A percentile compares a stretch with the other conserved stretches of the same genome.
Conservation (phyloP, 2,797 vertebrate species). For the Gouania willdenowi region DNA sequence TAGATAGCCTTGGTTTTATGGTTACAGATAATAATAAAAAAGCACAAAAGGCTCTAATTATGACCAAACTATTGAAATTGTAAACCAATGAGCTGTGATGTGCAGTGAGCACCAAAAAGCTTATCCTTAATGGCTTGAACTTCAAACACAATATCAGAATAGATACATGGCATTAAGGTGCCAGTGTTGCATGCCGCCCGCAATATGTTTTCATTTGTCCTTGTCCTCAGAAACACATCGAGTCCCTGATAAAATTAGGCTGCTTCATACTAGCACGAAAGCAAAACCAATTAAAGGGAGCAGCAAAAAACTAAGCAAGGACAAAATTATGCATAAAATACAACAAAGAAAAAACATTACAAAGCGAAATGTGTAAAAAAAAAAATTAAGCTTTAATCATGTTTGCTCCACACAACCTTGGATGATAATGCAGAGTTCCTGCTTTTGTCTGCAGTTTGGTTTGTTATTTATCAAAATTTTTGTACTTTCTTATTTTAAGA, state of each 20-base stretch:
- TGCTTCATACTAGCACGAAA: conserved; percentile 70
- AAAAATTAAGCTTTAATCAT: conserved; percentile 9
- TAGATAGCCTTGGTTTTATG: conserved; percentile 40
- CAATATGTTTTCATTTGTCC: conserved; percentile 87
- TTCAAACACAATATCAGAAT: conserved; percentile 85
- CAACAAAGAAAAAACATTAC: not conserved
- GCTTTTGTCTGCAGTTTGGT: conserved; percentile 36
- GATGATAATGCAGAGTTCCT: conserved; percentile 12
- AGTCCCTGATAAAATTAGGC: conserved; percentile 81
- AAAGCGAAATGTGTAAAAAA: not conserved
- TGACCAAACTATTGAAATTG: conserved; percentile 84
- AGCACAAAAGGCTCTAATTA: conserved; percentile 79
- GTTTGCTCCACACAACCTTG: conserved; percentile 24
- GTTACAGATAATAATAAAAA: conserved; percentile 40
- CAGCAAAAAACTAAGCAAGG: conserved; percentile 32
- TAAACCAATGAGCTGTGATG: conserved; percentile 90
- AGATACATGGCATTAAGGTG: conserved; percentile 89
- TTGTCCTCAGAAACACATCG: conserved; percentile 84
- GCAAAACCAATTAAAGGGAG: conserved; percentile 72
- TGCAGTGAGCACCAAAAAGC: conserved; percentile 75
- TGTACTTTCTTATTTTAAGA: too few species aligned
- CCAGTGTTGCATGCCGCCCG: conserved; percentile 84
- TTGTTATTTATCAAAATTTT: too few species aligned
- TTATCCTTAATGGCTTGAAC: conserved; percentile 86
- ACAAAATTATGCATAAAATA: conserved; percentile 16